phyloP scores from a whole-genome alignment of 2,113 vertebrate genomes.

The Equus przewalskii region DNA sequence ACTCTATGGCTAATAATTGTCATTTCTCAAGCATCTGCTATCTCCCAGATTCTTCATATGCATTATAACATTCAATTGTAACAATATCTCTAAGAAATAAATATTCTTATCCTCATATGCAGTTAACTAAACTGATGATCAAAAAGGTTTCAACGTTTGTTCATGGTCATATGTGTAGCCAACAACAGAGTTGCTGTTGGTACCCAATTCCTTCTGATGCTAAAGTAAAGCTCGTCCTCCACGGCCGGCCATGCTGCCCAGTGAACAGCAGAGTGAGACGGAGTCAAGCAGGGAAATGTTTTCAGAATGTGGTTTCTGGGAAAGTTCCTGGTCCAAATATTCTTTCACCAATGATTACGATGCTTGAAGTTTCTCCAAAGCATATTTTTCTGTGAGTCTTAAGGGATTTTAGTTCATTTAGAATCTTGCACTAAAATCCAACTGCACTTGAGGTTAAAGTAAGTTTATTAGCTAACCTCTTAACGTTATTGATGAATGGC shows the following conservation, averaged over 20 bases:
- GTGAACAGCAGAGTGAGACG: neutral
- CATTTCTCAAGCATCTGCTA: neutral
- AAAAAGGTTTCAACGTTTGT: neutral
- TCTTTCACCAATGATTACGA: neutral
- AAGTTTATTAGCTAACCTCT: neutral
- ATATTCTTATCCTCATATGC: neutral
- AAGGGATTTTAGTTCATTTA: conserved; percentile 32
- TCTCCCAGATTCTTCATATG: neutral
- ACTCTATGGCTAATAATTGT: neutral
- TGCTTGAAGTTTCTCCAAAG: conserved; percentile 42
- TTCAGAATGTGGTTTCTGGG: conserved; percentile 41
- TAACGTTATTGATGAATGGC: neutral
- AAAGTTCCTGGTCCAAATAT: conserved; percentile 53
- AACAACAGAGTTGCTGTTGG: neutral
- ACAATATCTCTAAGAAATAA: neutral
- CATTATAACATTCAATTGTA: neutral
- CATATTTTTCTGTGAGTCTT: conserved; percentile 13
- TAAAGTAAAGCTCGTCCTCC: neutral
- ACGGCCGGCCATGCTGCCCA: rapidly evolving
- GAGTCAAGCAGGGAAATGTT: neutral
- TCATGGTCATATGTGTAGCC: neutral
- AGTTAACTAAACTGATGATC: neutral
- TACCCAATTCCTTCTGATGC: neutral
- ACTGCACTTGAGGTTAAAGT: conserved; percentile 8
- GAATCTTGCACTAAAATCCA: neutral